A percentile compares a stretch with the other conserved stretches of the same genome.
Conservation (phyloP, 92 coral and sea anemone species). For the Chrysogorgia sp. region DNA sequence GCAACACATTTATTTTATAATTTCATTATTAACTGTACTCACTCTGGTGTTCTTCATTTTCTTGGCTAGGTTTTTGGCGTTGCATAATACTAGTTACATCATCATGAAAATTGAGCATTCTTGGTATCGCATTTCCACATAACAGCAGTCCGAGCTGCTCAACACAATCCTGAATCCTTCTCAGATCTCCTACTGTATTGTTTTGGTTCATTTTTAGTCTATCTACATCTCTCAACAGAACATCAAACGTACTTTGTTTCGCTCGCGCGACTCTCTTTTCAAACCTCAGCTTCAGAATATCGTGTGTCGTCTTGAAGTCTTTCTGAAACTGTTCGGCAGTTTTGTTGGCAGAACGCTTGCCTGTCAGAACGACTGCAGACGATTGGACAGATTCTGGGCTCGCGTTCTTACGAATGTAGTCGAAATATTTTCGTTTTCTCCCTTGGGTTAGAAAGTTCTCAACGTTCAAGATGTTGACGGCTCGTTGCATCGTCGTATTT, state of each 20-base stretch:
- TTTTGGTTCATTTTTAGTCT: conserved; percentile 13
- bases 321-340: conserved; percentile 1
- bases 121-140: no score
- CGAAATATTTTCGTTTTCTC: background rate
- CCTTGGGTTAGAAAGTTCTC: conserved; percentile 69
- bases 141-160: no score
- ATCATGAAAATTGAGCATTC: no score
- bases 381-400: conserved; percentile 15
- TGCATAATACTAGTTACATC: no score
- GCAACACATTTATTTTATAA: no score
- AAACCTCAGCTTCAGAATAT: conserved; percentile 20
- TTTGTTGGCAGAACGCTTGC: background rate
- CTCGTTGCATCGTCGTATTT: conserved; percentile 95
- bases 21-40: no score
- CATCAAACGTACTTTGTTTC: conserved; percentile 19
- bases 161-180: background rate
- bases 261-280: conserved; percentile 8
- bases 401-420: conserved; percentile 25
- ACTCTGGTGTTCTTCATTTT: no score
- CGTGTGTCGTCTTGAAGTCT: conserved; percentile 21
- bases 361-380: background rate
- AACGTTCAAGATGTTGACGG: conserved; percentile 71
- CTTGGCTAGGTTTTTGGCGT: no score
- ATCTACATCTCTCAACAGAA: conserved; percentile 23
- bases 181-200: background rate